Evolutionary conservation across 2,113 vertebrate species (phyloP).

Genomic region (Martes martes): DNA sequence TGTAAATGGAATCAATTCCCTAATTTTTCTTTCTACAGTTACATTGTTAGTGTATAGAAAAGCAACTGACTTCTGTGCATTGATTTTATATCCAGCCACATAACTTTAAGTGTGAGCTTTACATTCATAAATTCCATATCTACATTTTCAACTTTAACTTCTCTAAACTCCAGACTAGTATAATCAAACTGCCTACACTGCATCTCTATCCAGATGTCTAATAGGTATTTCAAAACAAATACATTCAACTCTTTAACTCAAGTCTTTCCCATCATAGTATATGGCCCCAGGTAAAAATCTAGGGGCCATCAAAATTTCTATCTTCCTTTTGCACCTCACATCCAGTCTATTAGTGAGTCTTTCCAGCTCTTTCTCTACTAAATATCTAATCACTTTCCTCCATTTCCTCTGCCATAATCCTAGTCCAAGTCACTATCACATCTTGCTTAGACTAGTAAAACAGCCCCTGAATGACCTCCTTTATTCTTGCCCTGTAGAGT

Average conservation of each 20-base stretch:
- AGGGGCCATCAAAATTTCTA: background rate
- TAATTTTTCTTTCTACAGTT: too few relatives aligned
- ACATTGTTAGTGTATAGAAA: too few relatives aligned
- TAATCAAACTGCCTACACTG: background rate
- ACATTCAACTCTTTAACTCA: background rate
- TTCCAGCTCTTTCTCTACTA: background rate
- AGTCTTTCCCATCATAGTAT: background rate
- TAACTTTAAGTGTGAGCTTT: slow-evolving; percentile 27
- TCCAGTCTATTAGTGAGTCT: background rate
- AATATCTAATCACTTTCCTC: background rate
- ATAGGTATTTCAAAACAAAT: slow-evolving; percentile 25
- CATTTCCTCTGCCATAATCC: background rate
- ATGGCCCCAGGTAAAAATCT: background rate
- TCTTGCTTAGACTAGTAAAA: background rate
- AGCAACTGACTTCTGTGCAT: too few relatives aligned
- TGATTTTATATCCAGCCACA: too few relatives aligned
- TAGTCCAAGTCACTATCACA: background rate
- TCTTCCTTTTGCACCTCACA: background rate
- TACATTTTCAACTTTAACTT: slow-evolving; percentile 34
- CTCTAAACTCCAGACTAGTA: slow-evolving; percentile 3
- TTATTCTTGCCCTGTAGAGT: background rate
- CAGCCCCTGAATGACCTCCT: background rate
- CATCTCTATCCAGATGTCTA: background rate
- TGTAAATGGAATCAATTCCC: too few relatives aligned
- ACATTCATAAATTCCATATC: slow-evolving; percentile 8